Evolutionary conservation across 2,888 invertebrate genomes (phyloP).

Genomic region (Nomada fabriciana): DNA sequence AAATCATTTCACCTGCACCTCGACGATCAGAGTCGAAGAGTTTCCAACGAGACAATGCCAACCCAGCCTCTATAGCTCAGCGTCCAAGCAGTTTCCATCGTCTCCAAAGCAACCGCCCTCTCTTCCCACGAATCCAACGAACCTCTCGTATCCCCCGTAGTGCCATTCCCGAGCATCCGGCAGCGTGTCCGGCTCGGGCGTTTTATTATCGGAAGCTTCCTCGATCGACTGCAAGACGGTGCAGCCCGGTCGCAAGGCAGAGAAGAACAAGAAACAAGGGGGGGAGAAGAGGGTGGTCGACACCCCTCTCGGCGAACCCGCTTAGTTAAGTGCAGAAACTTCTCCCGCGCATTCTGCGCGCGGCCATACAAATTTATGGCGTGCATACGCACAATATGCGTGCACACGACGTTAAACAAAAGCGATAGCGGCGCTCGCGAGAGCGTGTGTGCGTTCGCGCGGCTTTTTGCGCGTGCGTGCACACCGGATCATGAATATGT

Average conservation of each 20-base stretch:
- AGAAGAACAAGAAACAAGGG: not conserved
- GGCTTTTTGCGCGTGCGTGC: constrained; percentile 60
- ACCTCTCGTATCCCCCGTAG: not conserved
- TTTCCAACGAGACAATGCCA: not conserved
- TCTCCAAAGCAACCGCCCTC: not conserved
- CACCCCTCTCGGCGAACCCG: constrained; percentile 53
- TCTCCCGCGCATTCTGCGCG: constrained; percentile 74
- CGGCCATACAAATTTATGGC: constrained; percentile 76
- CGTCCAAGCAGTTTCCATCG: not conserved
- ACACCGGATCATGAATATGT: constrained; percentile 72
- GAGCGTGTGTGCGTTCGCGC: constrained; percentile 30
- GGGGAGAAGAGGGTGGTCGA: constrained; percentile 19
- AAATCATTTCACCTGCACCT: too few relatives aligned
- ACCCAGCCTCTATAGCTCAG: too few relatives aligned
- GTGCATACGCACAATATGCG: constrained; percentile 77
- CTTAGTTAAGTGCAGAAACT: constrained; percentile 78
- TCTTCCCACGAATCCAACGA: constrained; percentile 10
- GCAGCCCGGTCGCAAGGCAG: not conserved
- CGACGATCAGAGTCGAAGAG: not conserved
- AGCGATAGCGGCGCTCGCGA: constrained; percentile 45
- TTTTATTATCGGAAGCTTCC: constrained; percentile 60
- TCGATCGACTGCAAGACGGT: constrained; percentile 3
- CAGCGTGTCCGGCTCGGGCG: constrained; percentile 20
- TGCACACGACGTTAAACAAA: constrained; percentile 73
- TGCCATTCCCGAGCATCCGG: constrained; percentile 34